A percentile compares a stretch with the other conserved stretches of the same genome.
Evolutionary conservation across 2,113 vertebrate species (phyloP).

Genomic region (Vicugna pacos): DNA sequence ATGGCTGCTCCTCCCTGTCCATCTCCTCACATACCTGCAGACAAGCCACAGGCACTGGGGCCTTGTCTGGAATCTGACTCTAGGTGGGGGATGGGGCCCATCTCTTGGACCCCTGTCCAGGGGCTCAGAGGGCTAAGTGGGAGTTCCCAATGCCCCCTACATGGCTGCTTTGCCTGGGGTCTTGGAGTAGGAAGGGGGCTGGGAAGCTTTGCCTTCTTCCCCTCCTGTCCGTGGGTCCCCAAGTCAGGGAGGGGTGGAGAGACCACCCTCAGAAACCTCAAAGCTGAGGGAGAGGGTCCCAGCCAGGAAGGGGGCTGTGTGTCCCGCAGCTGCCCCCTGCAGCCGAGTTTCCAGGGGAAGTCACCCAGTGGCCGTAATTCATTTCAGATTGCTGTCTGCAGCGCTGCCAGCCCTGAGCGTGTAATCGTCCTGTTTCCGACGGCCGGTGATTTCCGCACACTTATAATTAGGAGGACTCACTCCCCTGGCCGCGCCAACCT

Average conservation of each 20-base stretch:
- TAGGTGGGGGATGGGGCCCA: neutral
- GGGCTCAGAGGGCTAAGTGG: neutral
- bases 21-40: accelerated
- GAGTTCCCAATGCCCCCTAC: neutral
- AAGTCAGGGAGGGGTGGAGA: no score
- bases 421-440: slow-evolving; percentile 80
- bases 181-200: neutral
- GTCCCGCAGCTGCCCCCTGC: neutral
- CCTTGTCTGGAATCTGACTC: neutral
- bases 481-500: slow-evolving; percentile 74
- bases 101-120: neutral
- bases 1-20: neutral
- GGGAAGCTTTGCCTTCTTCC: neutral
- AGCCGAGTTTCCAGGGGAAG: neutral
- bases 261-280: neutral
- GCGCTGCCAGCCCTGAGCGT: slow-evolving; percentile 68
- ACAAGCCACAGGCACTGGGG: neutral
- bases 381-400: slow-evolving; percentile 69
- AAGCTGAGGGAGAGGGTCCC: neutral
- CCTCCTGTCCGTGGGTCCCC: neutral
- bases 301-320: neutral
- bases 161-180: neutral
- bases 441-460: slow-evolving; percentile 71
- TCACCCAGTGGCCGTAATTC: neutral
- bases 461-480: slow-evolving; percentile 78